Conservation (phyloP, 2,888 invertebrate genomes). For the Glaucopsyche alexis region DNA sequence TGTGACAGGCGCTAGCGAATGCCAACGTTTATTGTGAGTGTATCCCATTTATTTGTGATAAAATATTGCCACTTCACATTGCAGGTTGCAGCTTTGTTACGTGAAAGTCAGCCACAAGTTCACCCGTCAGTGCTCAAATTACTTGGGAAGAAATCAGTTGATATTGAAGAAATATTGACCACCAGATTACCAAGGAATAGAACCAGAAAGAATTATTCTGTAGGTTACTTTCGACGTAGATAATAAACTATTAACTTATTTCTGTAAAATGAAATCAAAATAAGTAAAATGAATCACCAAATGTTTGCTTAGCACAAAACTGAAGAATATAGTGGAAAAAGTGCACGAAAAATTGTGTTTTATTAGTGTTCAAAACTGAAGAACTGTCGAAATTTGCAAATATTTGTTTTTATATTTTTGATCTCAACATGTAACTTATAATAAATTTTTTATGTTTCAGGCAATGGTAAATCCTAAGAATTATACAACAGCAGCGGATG, state of each 20-base stretch:
- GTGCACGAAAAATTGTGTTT: too few relatives aligned
- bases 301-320: too few relatives aligned
- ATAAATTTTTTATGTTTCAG: slow-evolving; percentile 42
- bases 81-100: slow-evolving; percentile 58
- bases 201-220: slow-evolving; percentile 63
- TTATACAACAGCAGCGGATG: slow-evolving; percentile 64
- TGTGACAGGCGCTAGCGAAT: too few relatives aligned
- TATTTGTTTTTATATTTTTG: too few relatives aligned
- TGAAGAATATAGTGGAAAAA: too few relatives aligned
- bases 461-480: slow-evolving; percentile 66
- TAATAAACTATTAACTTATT: too few relatives aligned
- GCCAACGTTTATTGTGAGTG: too few relatives aligned
- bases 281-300: too few relatives aligned
- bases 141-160: slow-evolving; percentile 80
- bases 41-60: too few relatives aligned
- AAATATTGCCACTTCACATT: background rate
- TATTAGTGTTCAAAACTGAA: too few relatives aligned
- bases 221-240: slow-evolving; percentile 43
- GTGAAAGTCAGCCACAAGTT: slow-evolving; percentile 75
- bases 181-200: slow-evolving; percentile 70
- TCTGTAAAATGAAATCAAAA: too few relatives aligned
- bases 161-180: slow-evolving; percentile 70
- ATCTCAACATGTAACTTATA: background rate
- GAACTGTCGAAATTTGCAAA: too few relatives aligned
- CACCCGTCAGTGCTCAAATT: slow-evolving; percentile 89